Base-by-base conservation (phyloP, 2,113 vertebrate genomes). In the Gobius niger region DNA sequence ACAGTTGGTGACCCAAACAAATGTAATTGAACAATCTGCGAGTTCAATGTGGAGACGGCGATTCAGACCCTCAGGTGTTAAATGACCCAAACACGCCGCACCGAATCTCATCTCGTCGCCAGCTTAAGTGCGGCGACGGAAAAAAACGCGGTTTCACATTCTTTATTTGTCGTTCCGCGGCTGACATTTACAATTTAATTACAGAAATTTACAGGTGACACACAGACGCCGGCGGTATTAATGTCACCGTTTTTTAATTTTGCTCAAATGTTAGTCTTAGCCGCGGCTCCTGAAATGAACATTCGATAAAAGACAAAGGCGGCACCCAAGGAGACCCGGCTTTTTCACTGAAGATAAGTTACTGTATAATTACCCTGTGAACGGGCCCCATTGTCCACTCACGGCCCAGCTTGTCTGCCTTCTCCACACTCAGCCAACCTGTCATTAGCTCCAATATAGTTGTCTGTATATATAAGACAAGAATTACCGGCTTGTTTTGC, bases 401-500 rank as follows among this genome's bases (percentile, higher is more conserved):
- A 68, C 57, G 64, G 78, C 53, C 18, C 79, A 90, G 85, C 85
- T 34, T 90, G 80, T 81, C 71, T 77, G 81, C 67, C 65, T 78
- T 75, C 60, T 77, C 63, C 59, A 68, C 73, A 73, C 70, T 63
- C 76, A 80, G 76, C 63, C 78, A 87, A 77, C 81, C 85, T 89
- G 82, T 88, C 77, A 91, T 91, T 90, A 90, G 64, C 76, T 46
- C 85, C 90, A 90, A 92, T 88, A 82, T 14, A 89, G 86, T 87
- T 89, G 89, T 91, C 90, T 90, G 7, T 34, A 34, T 34, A 34
- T 34, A 34, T 34, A 34, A 34, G 47, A 24, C 52, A 54, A 54
- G 18, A 12, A 12, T 16, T 16, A 52, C 16, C 10, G 7, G 10
- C 18, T 54, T 54, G 10, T 54, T 54, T 24, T 24, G 18, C 10